Evolutionary conservation across 2,888 invertebrate species (phyloP).

Genomic region (Caenorhabditis macrosperma): DNA sequence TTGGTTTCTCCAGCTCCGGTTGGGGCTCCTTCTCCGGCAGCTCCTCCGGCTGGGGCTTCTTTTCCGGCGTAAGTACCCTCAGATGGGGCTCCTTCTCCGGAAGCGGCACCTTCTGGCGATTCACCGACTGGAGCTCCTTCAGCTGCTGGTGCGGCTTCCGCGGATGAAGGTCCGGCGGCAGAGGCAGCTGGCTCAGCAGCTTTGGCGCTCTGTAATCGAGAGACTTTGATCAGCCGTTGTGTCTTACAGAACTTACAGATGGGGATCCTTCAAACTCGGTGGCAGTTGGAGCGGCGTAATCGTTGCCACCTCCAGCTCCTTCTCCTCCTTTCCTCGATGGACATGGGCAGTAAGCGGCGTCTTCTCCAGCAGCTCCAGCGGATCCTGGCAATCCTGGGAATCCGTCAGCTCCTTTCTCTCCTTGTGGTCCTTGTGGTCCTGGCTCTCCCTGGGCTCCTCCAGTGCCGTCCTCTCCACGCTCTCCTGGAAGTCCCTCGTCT

Average conservation of each 20-base stretch:
- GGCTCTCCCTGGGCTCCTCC: conserved; percentile 70
- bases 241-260: conserved; percentile 14
- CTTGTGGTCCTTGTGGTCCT: conserved; percentile 69
- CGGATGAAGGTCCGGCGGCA: not conserved
- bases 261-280: conserved; percentile 43
- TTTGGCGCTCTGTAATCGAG: not conserved
- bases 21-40: conserved; percentile 27
- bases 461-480: conserved; percentile 76
- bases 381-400: conserved; percentile 69
- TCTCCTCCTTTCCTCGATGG: conserved; percentile 60
- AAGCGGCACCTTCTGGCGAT: conserved; percentile 6
- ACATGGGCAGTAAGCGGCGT: conserved; percentile 67
- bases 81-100: conserved; percentile 31
- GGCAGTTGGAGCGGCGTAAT: conserved; percentile 36
- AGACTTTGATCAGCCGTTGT: not conserved
- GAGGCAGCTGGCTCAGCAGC: conserved; percentile 13
- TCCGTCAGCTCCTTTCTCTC: conserved; percentile 72
- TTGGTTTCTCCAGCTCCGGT: conserved; percentile 33
- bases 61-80: conserved; percentile 24
- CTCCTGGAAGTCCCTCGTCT: conserved; percentile 78
- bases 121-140: not conserved
- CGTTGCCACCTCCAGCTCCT: conserved; percentile 36
- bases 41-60: conserved; percentile 6
- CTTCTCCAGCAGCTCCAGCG: conserved; percentile 65
- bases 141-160: conserved; percentile 17